phyloP scores from a whole-genome alignment of 2,888 invertebrate genomes.

The Oscheius sp. region DNA sequence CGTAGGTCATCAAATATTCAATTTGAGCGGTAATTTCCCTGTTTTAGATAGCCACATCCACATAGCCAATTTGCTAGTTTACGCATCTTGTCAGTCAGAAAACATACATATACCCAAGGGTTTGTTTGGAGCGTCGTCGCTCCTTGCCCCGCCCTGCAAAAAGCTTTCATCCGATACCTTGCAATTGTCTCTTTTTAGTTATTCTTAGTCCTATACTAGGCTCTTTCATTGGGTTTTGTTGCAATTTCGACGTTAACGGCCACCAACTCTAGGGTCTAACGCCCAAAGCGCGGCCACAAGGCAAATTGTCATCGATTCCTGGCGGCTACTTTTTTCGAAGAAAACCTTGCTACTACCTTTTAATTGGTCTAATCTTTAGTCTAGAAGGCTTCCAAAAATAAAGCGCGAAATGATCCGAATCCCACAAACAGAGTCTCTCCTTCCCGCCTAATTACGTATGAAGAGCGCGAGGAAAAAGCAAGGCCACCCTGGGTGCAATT shows the following conservation, averaged over 20 bases:
- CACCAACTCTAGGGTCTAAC: conserved; percentile 2
- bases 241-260: conserved; percentile 13
- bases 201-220: background rate
- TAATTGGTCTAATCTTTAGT: background rate
- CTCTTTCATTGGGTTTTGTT: background rate
- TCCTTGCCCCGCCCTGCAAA: background rate
- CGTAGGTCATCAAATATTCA: conserved; percentile 16
- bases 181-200: too few species aligned
- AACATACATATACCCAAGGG: background rate
- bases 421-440: too few species aligned
- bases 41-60: background rate
- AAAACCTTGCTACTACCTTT: too few species aligned
- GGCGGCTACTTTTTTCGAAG: background rate
- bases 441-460: background rate
- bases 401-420: too few species aligned
- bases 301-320: conserved; percentile 22
- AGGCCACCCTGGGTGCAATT: too few species aligned
- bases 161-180: background rate
- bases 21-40: conserved; percentile 21
- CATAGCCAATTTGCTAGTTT: background rate
- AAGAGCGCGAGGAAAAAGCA: too few species aligned
- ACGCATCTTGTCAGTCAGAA: background rate
- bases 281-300: conserved; percentile 12
- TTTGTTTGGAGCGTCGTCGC: background rate
- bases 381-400: background rate